Percentiles rank a stretch among this genome's conserved stretches.
phyloP scores from a whole-genome alignment of 1,140 invertebrate genomes.

The Cecropterus lyciades region DNA sequence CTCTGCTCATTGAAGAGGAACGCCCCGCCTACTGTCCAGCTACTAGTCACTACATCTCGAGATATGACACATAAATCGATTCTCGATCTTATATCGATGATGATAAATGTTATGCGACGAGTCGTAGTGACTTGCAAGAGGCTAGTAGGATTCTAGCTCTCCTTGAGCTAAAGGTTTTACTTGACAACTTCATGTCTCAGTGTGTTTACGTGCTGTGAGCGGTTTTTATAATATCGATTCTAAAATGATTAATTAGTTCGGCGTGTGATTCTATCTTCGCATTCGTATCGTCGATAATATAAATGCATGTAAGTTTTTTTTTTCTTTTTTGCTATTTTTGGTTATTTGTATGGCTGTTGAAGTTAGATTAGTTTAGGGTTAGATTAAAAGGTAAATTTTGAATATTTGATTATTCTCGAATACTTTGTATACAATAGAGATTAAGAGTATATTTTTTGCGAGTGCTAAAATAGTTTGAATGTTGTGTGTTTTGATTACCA shows the following conservation, averaged over 20 bases:
- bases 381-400: too few species aligned
- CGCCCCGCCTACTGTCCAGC: constrained; percentile 47
- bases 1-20: constrained; percentile 50
- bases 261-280: constrained; percentile 3
- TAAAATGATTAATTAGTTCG: constrained; percentile 31
- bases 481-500: too few species aligned
- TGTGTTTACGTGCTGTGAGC: constrained; percentile 31
- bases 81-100: neutral
- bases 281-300: constrained; percentile 14
- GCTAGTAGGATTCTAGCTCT: constrained; percentile 47
- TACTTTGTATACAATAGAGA: too few species aligned
- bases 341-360: too few species aligned
- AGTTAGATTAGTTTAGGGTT: too few species aligned
- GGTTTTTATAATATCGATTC: constrained; percentile 26
- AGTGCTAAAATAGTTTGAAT: too few species aligned
- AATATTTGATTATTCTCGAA: too few species aligned
- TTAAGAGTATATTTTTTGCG: too few species aligned
- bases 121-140: constrained; percentile 5
- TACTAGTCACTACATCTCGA: constrained; percentile 25
- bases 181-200: constrained; percentile 27
- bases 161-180: constrained; percentile 48
- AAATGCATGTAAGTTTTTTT: constrained; percentile 36
- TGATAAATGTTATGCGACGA: neutral
- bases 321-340: too few species aligned
- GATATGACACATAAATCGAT: neutral